Conservation (phyloP, 2,113 vertebrate genomes). For the Electrona antarctica region DNA sequence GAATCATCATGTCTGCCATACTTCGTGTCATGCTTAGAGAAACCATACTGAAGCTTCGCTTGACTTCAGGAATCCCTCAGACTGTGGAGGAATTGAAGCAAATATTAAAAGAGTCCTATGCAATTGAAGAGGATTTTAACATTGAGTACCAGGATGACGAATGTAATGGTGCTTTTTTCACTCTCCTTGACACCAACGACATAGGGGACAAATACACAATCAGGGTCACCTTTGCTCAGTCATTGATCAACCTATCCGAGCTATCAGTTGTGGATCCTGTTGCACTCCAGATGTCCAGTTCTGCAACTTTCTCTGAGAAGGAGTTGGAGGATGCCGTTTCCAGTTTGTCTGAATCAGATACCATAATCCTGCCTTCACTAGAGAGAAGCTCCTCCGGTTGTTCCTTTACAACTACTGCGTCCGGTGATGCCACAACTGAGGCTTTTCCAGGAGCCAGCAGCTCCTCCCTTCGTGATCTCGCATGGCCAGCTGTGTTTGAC, state of each 20-base stretch:
- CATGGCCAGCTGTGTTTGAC: constrained; percentile 33
- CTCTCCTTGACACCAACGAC: constrained; percentile 5
- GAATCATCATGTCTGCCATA: constrained; percentile 24
- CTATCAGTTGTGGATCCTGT: background rate
- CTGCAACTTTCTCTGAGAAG: background rate
- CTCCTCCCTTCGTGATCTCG: constrained; percentile 11
- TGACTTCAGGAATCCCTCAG: constrained; percentile 24
- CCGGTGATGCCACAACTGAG: constrained; percentile 8
- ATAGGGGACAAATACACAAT: constrained; percentile 30
- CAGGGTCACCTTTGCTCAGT: constrained; percentile 7
- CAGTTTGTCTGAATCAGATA: background rate
- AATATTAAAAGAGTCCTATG: constrained; percentile 33
- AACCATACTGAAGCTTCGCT: constrained; percentile 24
- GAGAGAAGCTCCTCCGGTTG: too few species aligned
- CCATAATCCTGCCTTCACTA: too few species aligned
- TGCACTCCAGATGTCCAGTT: constrained; percentile 1
- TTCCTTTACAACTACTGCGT: background rate
- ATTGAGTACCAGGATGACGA: constrained; percentile 21
- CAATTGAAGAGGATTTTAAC: constrained; percentile 31
- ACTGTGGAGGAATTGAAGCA: constrained; percentile 27
- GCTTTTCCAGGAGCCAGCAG: constrained; percentile 4
- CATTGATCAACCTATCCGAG: constrained; percentile 7
- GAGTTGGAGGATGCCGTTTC: background rate
- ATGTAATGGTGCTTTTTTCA: constrained; percentile 32
- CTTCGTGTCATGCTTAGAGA: constrained; percentile 28